Evolutionary conservation across 2,888 invertebrate species (phyloP).

Genomic region (Plebejus argus): DNA sequence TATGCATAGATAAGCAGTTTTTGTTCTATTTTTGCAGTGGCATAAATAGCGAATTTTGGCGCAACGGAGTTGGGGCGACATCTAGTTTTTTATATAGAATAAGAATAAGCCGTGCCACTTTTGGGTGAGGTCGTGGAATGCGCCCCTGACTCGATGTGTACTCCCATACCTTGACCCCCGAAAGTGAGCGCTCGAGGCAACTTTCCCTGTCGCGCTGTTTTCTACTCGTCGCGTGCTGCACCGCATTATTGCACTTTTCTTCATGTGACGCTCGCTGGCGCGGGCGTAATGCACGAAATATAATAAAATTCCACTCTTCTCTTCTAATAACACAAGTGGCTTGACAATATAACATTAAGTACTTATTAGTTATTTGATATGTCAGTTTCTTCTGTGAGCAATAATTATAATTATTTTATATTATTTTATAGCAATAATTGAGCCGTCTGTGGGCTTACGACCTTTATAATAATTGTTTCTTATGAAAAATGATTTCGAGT

Average conservation of each 20-base stretch:
- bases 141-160: slow-evolving; percentile 1
- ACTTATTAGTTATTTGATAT: too few relatives aligned
- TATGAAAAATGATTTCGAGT: too few relatives aligned
- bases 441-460: too few relatives aligned
- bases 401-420: too few relatives aligned
- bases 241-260: slow-evolving; percentile 19
- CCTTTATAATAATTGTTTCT: too few relatives aligned
- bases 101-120: not conserved
- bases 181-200: not conserved
- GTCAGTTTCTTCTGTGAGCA: too few relatives aligned
- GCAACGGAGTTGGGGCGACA: too few relatives aligned
- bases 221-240: slow-evolving; percentile 12
- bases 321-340: not conserved
- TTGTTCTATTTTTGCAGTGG: too few relatives aligned
- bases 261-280: not conserved
- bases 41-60: too few relatives aligned
- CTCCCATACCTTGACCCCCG: not conserved
- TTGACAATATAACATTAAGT: too few relatives aligned
- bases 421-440: too few relatives aligned
- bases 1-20: too few relatives aligned
- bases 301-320: not conserved
- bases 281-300: not conserved
- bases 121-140: slow-evolving; percentile 1
- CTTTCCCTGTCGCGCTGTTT: slow-evolving; percentile 2
- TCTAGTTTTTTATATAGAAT: not conserved